Conservation (phyloP, 2,888 invertebrate species). For the Chamaedrilus cognettii region DNA sequence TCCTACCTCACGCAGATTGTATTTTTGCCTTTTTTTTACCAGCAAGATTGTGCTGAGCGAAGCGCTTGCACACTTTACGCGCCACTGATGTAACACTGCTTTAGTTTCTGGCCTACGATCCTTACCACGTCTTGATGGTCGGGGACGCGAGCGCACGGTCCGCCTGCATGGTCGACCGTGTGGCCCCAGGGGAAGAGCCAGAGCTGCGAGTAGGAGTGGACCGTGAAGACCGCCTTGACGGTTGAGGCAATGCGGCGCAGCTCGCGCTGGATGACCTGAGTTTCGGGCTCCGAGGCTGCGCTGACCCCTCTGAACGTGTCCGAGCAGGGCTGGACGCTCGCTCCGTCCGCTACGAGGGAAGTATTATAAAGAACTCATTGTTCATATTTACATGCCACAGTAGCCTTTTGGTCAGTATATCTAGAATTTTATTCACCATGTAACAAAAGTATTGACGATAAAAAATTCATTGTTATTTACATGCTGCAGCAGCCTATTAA, state of each 20-base stretch:
- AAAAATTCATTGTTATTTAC: too few species aligned
- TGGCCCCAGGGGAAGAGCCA: background rate
- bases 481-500: too few species aligned
- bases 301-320: conserved; percentile 21
- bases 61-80: too few species aligned
- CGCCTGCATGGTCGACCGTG: conserved; percentile 1
- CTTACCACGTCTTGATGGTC: conserved; percentile 15
- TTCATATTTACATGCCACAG: too few species aligned
- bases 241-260: background rate
- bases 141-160: conserved; percentile 5
- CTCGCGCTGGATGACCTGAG: conserved; percentile 18
- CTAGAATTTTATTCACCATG: too few species aligned
- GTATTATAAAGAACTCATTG: background rate
- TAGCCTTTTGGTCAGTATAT: too few species aligned
- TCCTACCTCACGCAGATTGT: too few species aligned
- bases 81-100: too few species aligned
- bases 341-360: conserved; percentile 27
- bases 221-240: conserved; percentile 10
- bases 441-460: too few species aligned
- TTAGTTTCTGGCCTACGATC: too few species aligned
- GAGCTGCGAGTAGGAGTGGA: conserved; percentile 20
- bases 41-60: too few species aligned
- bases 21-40: too few species aligned
- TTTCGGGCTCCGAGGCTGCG: conserved; percentile 29
- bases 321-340: conserved; percentile 21